Percentiles rank a stretch among this genome's conserved stretches.
Evolutionary conservation across 2,113 vertebrate genomes (phyloP).

Genomic region (Syngnathoides biaculeatus): DNA sequence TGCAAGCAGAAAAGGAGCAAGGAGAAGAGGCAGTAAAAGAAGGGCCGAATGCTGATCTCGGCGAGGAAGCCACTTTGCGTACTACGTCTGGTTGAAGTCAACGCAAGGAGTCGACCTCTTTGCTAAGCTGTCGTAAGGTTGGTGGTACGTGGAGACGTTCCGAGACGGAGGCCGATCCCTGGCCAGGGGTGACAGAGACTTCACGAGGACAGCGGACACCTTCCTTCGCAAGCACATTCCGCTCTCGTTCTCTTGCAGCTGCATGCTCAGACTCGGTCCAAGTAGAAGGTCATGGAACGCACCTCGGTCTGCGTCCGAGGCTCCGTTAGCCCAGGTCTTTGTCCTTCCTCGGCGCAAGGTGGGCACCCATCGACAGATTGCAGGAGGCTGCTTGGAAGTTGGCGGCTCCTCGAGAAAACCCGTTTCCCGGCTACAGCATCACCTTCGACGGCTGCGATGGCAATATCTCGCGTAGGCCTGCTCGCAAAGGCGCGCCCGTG

Average conservation of each 20-base stretch:
- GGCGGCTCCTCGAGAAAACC: constrained; percentile 71
- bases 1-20: no score
- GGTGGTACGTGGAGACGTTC: constrained; percentile 28
- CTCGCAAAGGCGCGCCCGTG: constrained; percentile 8
- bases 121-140: constrained; percentile 15
- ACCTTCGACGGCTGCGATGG: constrained; percentile 70
- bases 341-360: constrained; percentile 52
- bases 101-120: no score
- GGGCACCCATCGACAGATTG: constrained; percentile 56
- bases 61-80: no score
- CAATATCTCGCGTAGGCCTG: constrained; percentile 53
- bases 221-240: constrained; percentile 28
- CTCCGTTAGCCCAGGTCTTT: constrained; percentile 39
- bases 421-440: constrained; percentile 75
- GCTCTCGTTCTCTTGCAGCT: neutral
- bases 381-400: constrained; percentile 57
- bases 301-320: constrained; percentile 38
- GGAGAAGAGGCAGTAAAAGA: no score
- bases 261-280: constrained; percentile 21
- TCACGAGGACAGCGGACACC: constrained; percentile 40
- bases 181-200: constrained; percentile 36
- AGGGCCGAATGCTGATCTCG: no score
- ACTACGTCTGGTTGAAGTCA: no score
- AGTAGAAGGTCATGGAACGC: constrained; percentile 50
- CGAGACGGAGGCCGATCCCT: constrained; percentile 25